Evolutionary conservation across 2,113 vertebrate species (phyloP).

Genomic region (Saguinus midas): DNA sequence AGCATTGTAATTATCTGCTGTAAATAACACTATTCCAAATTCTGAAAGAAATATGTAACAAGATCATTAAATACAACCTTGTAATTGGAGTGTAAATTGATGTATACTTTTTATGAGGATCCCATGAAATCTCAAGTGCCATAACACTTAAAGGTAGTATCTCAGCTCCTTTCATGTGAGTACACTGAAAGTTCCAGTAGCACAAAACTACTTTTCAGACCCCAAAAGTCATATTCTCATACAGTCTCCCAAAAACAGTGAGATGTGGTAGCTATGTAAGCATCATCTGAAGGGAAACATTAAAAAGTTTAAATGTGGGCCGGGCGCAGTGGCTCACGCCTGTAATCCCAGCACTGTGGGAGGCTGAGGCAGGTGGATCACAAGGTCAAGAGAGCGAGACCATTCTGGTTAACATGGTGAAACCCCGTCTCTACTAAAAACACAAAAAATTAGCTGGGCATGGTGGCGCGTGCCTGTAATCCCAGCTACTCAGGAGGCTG

Average conservation of each 20-base stretch:
- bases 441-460: too few relatives aligned
- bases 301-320: neutral
- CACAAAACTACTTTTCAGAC: neutral
- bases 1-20: neutral
- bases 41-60: neutral
- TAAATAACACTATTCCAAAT: neutral
- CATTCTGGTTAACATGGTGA: too few relatives aligned
- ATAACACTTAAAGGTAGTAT: neutral
- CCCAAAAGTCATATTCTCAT: neutral
- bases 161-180: neutral
- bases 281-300: neutral
- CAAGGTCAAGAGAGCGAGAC: too few relatives aligned
- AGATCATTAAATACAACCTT: constrained; percentile 17
- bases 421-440: too few relatives aligned
- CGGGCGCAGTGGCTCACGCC: too few relatives aligned
- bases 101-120: neutral
- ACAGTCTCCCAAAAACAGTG: neutral
- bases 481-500: too few relatives aligned
- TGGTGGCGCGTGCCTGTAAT: too few relatives aligned
- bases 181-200: neutral
- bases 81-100: neutral
- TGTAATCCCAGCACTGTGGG: too few relatives aligned
- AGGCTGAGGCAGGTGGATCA: too few relatives aligned
- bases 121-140: neutral
- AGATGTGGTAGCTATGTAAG: neutral